Evolutionary conservation across 2,113 vertebrate species (phyloP).

Genomic region (Cichladusa arquata): DNA sequence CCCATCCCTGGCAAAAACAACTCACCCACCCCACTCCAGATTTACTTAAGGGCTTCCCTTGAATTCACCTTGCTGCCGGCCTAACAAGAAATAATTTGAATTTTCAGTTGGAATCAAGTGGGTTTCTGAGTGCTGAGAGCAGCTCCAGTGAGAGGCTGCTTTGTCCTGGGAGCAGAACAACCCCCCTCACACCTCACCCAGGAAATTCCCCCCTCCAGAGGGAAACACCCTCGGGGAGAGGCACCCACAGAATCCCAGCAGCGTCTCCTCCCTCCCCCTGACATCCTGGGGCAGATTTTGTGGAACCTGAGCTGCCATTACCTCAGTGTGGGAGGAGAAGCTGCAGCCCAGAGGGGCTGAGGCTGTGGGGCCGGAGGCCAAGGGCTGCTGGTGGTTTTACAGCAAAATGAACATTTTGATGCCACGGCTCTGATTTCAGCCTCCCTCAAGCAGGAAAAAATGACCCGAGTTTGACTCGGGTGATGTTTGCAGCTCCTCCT

Average conservation of each 20-base stretch:
- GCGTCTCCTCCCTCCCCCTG: conserved; percentile 27
- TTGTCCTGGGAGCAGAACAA: not conserved
- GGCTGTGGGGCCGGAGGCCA: not conserved
- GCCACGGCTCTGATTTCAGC: not conserved
- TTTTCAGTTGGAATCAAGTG: not conserved
- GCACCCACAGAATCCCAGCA: not conserved
- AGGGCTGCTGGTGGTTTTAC: not conserved
- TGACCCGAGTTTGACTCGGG: not conserved
- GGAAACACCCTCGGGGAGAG: not conserved
- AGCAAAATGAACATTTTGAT: not conserved
- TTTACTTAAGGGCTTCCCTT: not conserved
- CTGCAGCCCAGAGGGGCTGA: not conserved
- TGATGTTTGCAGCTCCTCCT: not conserved
- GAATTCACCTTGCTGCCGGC: not conserved
- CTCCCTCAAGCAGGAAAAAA: not conserved
- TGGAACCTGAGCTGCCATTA: not conserved
- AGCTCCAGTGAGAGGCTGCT: conserved; percentile 8
- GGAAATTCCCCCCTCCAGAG: conserved; percentile 44
- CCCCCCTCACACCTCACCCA: conserved; percentile 1
- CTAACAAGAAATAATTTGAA: not conserved
- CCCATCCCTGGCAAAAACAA: not conserved
- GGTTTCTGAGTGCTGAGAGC: not conserved
- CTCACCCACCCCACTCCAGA: no score
- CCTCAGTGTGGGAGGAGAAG: not conserved
- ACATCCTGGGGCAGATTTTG: not conserved